A percentile compares a stretch with the other conserved stretches of the same genome.
These are phyloP conservation scores for Eilema caniola DNA, from an alignment of 2,888 invertebrate genomes.

Conservation along the genomic window DNA sequence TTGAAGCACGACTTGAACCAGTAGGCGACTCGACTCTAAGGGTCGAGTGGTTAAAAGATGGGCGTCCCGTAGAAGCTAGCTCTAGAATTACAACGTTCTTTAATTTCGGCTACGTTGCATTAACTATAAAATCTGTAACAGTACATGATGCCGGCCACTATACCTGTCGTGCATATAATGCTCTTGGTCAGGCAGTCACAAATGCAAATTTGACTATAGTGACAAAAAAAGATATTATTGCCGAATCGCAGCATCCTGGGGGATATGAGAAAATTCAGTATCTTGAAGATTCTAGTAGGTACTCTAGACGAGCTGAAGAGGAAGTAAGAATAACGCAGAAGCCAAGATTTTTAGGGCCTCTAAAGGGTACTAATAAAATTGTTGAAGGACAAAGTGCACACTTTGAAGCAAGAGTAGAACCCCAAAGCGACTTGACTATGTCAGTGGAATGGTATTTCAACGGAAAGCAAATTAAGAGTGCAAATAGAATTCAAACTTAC, in stretches of 20 bases:
- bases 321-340: conserved; percentile 92
- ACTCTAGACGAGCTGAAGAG: conserved; percentile 90
- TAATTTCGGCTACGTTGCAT: conserved; percentile 97
- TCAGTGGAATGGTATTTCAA: conserved; percentile 99
- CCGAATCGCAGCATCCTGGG: conserved; percentile 96
- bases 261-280: conserved; percentile 96
- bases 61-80: conserved; percentile 95
- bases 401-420: conserved; percentile 97
- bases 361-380: conserved; percentile 97
- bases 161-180: conserved; percentile 95
- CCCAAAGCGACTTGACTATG: conserved; percentile 97
- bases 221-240: conserved; percentile 94
- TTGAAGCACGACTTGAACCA: conserved; percentile 97
- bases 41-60: conserved; percentile 98
- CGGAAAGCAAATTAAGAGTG: conserved; percentile 95
- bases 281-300: conserved; percentile 94
- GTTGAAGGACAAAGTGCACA: conserved; percentile 97
- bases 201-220: conserved; percentile 94
- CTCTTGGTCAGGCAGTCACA: conserved; percentile 94
- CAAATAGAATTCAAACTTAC: conserved; percentile 96
- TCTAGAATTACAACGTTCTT: conserved; percentile 97
- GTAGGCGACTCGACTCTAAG: conserved; percentile 95
- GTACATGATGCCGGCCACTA: conserved; percentile 96
- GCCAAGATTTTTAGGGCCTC: conserved; percentile 95
- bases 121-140: conserved; percentile 96